Base-by-base conservation (phyloP, 1,140 invertebrate genomes). In the Drosophila mayri region DNA sequence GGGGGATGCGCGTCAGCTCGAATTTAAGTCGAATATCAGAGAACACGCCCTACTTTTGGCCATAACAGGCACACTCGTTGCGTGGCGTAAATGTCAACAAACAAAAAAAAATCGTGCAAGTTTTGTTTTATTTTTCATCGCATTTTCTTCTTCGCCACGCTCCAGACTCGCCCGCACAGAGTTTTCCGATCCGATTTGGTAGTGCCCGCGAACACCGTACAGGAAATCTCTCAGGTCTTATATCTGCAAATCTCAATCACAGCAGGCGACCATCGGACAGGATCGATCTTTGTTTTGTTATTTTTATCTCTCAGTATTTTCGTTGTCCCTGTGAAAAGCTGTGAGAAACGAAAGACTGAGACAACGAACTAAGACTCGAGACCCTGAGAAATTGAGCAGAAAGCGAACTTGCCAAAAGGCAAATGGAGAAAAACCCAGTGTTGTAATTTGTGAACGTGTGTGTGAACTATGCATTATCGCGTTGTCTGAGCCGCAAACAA, bases 91-190 rank as follows among this genome's bases (percentile, higher is more conserved):
- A 47, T 57, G 67, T 8, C 50, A 81, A 88, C 59, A 87, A 88
- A 63, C 70, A 75, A 76, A 75, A 44, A 58, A 71, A 85, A 82
- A 87, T 65, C 79, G 58, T 44, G 76, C 59, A 65, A 67, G 49
- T 67, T 74, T 80, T 62, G 68, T 71, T 84, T 88, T 88, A 68
- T 90, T 84, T 81, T 76, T 54, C 68, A 63, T 67, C 49, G 64
- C 61, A 88, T 77, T 88, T 88, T 88, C 80, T 63, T 88, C 61
- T 49, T 80, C 64, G 37, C 22, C 47, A 68, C 61, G 65, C 50
- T 67, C 58, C 61, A 64, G 43, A 57, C 46, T 57, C 59, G 52
- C 37, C 70, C 47, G 40, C 41, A 63, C 59, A 76, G 49, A 65
- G 44, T 65, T 74, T 38, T 71, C 57, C 71, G 61, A 63, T 67